Evolutionary conservation across 2,888 invertebrate genomes (phyloP).

Genomic region (Drosophila parthenogenetica): DNA sequence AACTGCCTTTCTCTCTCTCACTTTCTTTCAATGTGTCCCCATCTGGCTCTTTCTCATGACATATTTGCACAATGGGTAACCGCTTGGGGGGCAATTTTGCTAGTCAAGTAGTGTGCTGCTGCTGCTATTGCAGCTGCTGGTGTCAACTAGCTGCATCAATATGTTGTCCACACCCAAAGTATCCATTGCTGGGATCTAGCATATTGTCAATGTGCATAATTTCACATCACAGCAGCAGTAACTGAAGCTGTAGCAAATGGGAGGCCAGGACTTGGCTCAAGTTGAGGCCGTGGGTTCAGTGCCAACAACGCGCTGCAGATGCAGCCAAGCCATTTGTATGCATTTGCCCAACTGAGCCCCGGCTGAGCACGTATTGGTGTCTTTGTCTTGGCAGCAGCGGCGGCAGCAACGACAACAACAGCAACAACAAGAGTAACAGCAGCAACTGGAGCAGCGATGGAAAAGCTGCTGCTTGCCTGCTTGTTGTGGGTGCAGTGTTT

Average conservation of each 20-base stretch:
- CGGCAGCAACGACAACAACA: slow-evolving; percentile 6
- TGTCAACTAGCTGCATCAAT: slow-evolving; percentile 72
- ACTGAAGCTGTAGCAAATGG: background rate
- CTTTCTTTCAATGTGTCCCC: too few species aligned
- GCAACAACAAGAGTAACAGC: background rate
- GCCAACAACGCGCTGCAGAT: slow-evolving; percentile 30
- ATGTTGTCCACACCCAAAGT: slow-evolving; percentile 64
- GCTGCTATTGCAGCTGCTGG: slow-evolving; percentile 32
- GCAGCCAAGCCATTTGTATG: slow-evolving; percentile 68
- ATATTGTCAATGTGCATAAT: slow-evolving; percentile 75
- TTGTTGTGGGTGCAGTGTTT: slow-evolving; percentile 56
- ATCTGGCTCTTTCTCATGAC: slow-evolving; percentile 2
- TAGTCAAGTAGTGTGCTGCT: slow-evolving; percentile 28
- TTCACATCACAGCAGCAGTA: slow-evolving; percentile 50
- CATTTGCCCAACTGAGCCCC: slow-evolving; percentile 69
- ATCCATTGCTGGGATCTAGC: slow-evolving; percentile 63
- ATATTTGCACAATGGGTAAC: slow-evolving; percentile 39
- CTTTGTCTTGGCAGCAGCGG: slow-evolving; percentile 46
- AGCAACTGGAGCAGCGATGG: background rate
- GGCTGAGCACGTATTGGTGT: slow-evolving; percentile 54
- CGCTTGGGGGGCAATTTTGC: slow-evolving; percentile 35
- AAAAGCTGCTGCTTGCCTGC: background rate
- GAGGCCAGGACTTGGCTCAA: background rate
- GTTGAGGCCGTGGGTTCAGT: slow-evolving; percentile 8
- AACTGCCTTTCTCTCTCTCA: background rate